Percentiles rank a stretch among this genome's conserved stretches.
These are phyloP conservation scores for Drosophila sordidula DNA, from an alignment of 2,888 invertebrate species.

Conservation along the genomic window DNA sequence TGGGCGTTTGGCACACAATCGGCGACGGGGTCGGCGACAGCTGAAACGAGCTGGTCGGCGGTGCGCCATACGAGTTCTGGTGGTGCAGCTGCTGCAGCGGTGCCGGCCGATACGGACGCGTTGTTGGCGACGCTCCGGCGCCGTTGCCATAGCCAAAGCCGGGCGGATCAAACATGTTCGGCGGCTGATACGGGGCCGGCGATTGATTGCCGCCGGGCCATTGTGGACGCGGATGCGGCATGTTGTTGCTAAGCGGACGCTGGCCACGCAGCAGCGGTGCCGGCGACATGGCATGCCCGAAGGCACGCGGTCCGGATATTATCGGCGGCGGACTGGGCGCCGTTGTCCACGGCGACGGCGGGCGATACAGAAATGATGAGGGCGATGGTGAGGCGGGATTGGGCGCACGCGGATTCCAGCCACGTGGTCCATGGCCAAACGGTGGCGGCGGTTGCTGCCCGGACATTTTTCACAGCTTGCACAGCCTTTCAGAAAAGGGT, in stretches of 20 bases:
- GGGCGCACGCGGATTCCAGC: slow-evolving; percentile 83
- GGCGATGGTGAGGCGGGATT: slow-evolving; percentile 85
- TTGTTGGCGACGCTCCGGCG: slow-evolving; percentile 63
- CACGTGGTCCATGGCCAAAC: slow-evolving; percentile 83
- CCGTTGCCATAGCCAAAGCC: slow-evolving; percentile 49
- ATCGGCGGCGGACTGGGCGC: slow-evolving; percentile 90
- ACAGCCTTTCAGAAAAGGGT: slow-evolving; percentile 31
- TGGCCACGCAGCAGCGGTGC: slow-evolving; percentile 85
- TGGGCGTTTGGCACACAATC: slow-evolving; percentile 87
- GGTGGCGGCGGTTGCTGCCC: slow-evolving; percentile 83
- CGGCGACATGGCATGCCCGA: slow-evolving; percentile 85
- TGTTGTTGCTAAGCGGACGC: slow-evolving; percentile 82
- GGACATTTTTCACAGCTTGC: slow-evolving; percentile 78
- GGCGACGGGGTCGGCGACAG: slow-evolving; percentile 87
- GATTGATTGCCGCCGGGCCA: slow-evolving; percentile 86
- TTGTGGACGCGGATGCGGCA: slow-evolving; percentile 89
- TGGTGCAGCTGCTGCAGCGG: slow-evolving; percentile 84
- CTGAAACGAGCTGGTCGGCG: slow-evolving; percentile 83
- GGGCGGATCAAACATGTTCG: slow-evolving; percentile 49
- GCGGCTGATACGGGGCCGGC: slow-evolving; percentile 84
- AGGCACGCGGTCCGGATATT: slow-evolving; percentile 87
- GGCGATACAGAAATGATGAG: slow-evolving; percentile 89
- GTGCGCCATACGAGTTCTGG: slow-evolving; percentile 81
- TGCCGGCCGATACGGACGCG: slow-evolving; percentile 85
- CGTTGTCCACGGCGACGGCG: slow-evolving; percentile 89